A percentile compares a stretch with the other conserved stretches of the same genome.
Conservation (phyloP, 2,888 invertebrate genomes). For the Lucinisca nassula region DNA sequence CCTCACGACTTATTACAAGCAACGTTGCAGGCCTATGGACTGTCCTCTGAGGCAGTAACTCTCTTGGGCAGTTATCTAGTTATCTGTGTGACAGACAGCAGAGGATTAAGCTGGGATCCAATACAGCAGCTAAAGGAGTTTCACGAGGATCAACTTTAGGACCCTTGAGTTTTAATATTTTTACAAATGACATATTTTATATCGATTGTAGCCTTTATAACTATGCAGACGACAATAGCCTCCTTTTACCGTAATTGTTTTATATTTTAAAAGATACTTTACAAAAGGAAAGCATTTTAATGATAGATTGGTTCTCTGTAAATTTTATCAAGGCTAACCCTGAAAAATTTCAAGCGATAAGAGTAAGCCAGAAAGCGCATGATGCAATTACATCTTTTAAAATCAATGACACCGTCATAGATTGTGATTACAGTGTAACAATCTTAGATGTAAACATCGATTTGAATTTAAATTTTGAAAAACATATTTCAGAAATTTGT, state of each 20-base stretch:
- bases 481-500: neutral
- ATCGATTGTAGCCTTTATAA: neutral
- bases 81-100: neutral
- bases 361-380: neutral
- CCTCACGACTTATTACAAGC: neutral
- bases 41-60: neutral
- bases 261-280: neutral
- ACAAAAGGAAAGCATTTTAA: neutral
- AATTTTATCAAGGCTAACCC: neutral
- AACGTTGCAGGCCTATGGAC: neutral
- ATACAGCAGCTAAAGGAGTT: neutral
- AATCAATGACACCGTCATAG: neutral
- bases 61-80: neutral
- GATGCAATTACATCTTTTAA: neutral
- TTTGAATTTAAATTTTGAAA: neutral
- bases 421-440: neutral
- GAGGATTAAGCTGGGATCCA: neutral
- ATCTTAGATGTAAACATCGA: neutral
- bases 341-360: neutral
- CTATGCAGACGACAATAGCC: neutral
- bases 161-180: neutral
- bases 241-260: neutral
- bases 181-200: neutral
- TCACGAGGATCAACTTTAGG: neutral
- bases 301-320: neutral